Conservation (phyloP, 2,888 invertebrate species). For the Sipunculus nudus region DNA sequence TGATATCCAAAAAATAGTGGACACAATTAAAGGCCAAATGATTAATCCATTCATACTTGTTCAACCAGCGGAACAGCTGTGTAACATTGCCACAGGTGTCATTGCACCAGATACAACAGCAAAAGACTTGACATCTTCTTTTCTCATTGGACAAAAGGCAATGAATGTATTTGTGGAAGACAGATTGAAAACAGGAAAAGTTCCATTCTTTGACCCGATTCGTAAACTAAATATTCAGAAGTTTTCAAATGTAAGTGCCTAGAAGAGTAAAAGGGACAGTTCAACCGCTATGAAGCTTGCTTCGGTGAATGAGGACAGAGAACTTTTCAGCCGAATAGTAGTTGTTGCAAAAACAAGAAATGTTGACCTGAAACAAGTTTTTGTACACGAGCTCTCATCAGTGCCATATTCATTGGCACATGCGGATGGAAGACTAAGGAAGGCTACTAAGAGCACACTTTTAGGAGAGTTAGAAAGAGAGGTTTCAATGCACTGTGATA, state of each 20-base stretch:
- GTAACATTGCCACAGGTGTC: too few relatives aligned
- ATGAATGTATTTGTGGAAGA: constrained; percentile 2
- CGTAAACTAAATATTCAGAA: constrained; percentile 9
- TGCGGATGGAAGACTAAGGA: constrained; percentile 1
- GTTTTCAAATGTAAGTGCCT: background rate
- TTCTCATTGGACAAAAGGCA: too few relatives aligned
- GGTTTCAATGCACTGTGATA: background rate
- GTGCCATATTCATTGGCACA: background rate
- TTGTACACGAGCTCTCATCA: constrained; percentile 3
- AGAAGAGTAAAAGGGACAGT: constrained; percentile 3
- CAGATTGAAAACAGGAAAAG: constrained; percentile 1
- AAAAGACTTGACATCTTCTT: too few relatives aligned
- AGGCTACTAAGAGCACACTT: constrained; percentile 1
- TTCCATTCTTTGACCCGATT: background rate
- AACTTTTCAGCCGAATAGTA: constrained; percentile 13
- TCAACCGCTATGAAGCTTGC: background rate
- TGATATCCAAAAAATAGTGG: too few relatives aligned
- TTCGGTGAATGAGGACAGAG: background rate
- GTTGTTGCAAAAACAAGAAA: constrained; percentile 9
- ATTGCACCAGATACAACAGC: too few relatives aligned
- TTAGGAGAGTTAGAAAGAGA: background rate
- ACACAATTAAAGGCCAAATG: too few relatives aligned
- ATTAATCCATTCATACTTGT: too few relatives aligned
- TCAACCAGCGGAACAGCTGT: too few relatives aligned
- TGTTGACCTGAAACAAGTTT: constrained; percentile 13